A percentile compares a stretch with the other conserved stretches of the same genome.
These are phyloP conservation scores for Fragum fragum DNA, from an alignment of 2,888 invertebrate genomes.

Conservation along the genomic window DNA sequence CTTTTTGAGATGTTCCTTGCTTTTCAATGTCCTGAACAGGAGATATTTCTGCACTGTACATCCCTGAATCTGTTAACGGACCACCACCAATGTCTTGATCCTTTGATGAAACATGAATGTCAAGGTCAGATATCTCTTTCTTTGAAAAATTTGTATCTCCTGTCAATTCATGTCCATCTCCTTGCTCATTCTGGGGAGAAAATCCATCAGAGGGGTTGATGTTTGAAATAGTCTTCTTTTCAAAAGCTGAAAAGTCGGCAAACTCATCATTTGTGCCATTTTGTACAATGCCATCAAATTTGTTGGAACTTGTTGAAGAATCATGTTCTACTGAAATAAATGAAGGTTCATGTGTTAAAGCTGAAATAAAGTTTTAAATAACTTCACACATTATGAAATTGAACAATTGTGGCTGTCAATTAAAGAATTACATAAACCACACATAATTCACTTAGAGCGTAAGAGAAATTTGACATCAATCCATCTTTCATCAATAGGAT, in stretches of 20 bases:
- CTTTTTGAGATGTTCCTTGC: slow-evolving; percentile 35
- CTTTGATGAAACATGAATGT: background rate
- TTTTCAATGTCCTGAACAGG: slow-evolving; percentile 72
- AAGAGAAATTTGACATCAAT: too few relatives aligned
- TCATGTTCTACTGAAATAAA: slow-evolving; percentile 5
- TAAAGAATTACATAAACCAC: too few relatives aligned
- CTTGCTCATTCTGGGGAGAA: background rate
- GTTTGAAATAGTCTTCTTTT: slow-evolving; percentile 1
- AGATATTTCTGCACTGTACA: slow-evolving; percentile 80
- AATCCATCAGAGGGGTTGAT: background rate
- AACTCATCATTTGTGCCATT: slow-evolving; percentile 10
- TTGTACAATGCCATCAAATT: background rate
- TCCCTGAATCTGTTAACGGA: slow-evolving; percentile 75
- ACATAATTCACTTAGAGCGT: too few relatives aligned
- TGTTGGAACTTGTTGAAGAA: background rate
- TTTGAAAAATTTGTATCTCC: background rate
- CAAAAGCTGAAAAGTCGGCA: slow-evolving; percentile 44
- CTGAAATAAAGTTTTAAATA: too few relatives aligned
- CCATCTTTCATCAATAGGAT: too few relatives aligned
- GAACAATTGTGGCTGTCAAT: too few relatives aligned
- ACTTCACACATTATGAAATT: too few relatives aligned
- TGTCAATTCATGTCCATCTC: background rate
- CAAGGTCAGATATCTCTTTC: background rate
- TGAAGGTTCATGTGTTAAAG: too few relatives aligned
- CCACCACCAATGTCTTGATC: slow-evolving; percentile 2